These are phyloP conservation scores for Poeciliopsis prolifica DNA, from an alignment of 2,113 vertebrate species.

Conservation along the genomic window DNA sequence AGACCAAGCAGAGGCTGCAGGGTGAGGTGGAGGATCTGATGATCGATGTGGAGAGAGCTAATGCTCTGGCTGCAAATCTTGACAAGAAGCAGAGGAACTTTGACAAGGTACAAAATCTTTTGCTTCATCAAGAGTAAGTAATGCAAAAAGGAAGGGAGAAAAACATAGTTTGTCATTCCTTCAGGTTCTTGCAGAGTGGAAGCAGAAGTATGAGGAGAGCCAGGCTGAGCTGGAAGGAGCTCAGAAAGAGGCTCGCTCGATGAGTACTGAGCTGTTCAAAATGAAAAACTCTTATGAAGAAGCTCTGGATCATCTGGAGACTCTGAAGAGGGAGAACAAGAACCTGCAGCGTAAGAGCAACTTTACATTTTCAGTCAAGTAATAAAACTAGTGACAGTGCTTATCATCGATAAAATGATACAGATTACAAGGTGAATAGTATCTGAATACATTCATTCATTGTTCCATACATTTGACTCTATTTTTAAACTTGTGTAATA, in stretches of 20 bases:
- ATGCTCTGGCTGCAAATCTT: slow-evolving; percentile 73
- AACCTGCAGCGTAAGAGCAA: slow-evolving; percentile 76
- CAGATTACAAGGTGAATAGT: not conserved
- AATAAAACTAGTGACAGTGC: not conserved
- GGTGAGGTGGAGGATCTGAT: slow-evolving; percentile 77
- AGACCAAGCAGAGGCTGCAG: slow-evolving; percentile 75
- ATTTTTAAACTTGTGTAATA: not conserved
- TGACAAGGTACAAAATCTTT: slow-evolving; percentile 62
- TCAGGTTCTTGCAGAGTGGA: slow-evolving; percentile 86
- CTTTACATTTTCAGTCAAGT: slow-evolving; percentile 1
- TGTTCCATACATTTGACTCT: too few species aligned
- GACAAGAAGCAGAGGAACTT: slow-evolving; percentile 82
- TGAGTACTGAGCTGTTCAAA: slow-evolving; percentile 86
- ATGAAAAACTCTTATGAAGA: slow-evolving; percentile 89
- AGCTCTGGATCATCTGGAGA: slow-evolving; percentile 85
- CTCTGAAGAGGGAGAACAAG: slow-evolving; percentile 85
- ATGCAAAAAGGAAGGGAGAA: too few species aligned
- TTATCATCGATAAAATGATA: not conserved
- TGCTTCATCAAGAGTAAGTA: too few species aligned
- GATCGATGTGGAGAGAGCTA: slow-evolving; percentile 79
- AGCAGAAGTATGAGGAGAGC: slow-evolving; percentile 83
- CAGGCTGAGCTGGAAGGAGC: slow-evolving; percentile 84
- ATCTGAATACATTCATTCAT: not conserved
- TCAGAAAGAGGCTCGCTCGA: slow-evolving; percentile 83
- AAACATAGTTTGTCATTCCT: too few species aligned